Conservation (phyloP, 2,888 invertebrate genomes). For the Abrostola triplasia region DNA sequence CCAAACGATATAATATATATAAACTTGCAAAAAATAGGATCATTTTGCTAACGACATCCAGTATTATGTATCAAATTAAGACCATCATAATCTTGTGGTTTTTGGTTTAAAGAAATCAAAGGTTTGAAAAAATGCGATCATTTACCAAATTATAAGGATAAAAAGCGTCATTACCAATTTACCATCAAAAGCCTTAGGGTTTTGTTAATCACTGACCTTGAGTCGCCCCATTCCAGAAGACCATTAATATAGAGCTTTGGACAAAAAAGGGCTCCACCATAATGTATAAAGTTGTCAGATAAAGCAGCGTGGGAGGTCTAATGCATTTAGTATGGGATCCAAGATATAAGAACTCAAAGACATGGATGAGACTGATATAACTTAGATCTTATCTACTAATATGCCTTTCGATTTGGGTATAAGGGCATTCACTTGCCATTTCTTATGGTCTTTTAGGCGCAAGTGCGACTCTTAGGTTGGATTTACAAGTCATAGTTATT, state of each 20-base stretch:
- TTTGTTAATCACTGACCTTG: conserved; percentile 9
- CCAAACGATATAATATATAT: no score
- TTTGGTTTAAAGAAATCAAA: no score
- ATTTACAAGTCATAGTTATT: no score
- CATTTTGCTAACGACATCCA: no score
- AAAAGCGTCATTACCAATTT: not conserved
- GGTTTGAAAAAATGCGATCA: not conserved
- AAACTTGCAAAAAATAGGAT: no score
- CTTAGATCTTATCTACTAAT: no score
- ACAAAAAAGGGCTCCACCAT: conserved; percentile 13
- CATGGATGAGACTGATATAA: not conserved
- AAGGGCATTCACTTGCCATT: no score
- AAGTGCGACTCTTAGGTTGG: no score
- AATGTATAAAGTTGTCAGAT: conserved; percentile 9
- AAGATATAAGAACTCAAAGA: conserved; percentile 12
- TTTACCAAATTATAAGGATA: conserved; percentile 2
- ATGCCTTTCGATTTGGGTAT: no score
- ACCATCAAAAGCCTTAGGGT: conserved; percentile 2
- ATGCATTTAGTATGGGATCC: conserved; percentile 2
- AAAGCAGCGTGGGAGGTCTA: conserved; percentile 31
- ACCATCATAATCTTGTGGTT: no score
- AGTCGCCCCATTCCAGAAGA: not conserved
- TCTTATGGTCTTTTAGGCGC: no score
- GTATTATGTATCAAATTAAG: no score
- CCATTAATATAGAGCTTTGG: not conserved